These are phyloP conservation scores for Sphinx pinastri DNA, from an alignment of 2,888 invertebrate genomes.

Conservation along the genomic window DNA sequence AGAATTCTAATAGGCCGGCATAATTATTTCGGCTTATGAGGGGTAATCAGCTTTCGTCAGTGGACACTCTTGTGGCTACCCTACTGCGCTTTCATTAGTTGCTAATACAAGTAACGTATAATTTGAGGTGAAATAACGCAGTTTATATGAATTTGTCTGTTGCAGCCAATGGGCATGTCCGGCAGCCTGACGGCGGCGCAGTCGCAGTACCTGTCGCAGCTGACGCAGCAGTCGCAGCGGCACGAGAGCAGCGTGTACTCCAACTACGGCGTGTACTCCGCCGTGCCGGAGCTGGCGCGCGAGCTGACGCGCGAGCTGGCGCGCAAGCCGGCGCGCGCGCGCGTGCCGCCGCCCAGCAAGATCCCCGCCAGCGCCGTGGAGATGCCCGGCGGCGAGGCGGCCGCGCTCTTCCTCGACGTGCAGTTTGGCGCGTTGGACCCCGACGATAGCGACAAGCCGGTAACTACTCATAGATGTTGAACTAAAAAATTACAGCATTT, in stretches of 20 bases:
- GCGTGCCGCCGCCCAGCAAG: slow-evolving; percentile 92
- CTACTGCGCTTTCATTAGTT: no score
- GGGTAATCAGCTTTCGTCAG: no score
- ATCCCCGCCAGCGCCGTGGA: slow-evolving; percentile 97
- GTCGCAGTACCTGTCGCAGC: slow-evolving; percentile 85
- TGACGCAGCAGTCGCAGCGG: slow-evolving; percentile 75
- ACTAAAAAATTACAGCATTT: no score
- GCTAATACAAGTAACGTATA: no score
- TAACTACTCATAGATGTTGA: not conserved
- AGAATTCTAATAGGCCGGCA: no score
- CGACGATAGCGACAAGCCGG: slow-evolving; percentile 45
- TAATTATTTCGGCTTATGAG: no score
- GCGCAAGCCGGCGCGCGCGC: slow-evolving; percentile 87
- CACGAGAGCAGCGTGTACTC: slow-evolving; percentile 70
- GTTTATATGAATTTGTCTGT: not conserved
- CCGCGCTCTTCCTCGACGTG: slow-evolving; percentile 92
- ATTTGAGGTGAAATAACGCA: not conserved
- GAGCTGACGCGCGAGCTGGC: slow-evolving; percentile 66
- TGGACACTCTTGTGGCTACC: no score
- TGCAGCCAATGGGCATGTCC: slow-evolving; percentile 82
- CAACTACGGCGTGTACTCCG: slow-evolving; percentile 68
- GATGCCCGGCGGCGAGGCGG: slow-evolving; percentile 95
- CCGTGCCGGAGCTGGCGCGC: not conserved
- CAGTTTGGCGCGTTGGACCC: slow-evolving; percentile 95
- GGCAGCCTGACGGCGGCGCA: slow-evolving; percentile 85